Conservation (phyloP, 2,113 vertebrate species). For the Pomatostomus ruficeps region DNA sequence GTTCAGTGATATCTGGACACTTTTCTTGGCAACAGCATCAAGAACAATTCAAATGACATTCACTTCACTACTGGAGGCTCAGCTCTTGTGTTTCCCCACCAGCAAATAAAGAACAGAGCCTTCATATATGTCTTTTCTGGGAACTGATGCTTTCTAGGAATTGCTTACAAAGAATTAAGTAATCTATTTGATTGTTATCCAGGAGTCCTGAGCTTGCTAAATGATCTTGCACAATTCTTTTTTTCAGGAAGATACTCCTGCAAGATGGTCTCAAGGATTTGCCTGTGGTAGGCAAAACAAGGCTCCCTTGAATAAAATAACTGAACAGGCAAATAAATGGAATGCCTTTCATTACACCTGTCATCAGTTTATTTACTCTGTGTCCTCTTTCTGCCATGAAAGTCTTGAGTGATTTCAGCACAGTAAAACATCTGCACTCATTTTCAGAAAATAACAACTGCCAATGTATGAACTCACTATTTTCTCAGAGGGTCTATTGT, state of each 20-base stretch:
- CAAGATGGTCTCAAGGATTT: not conserved
- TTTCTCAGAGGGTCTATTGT: constrained; percentile 35
- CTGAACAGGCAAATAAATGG: not conserved
- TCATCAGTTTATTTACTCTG: constrained; percentile 38
- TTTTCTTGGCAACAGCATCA: not conserved
- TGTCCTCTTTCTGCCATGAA: constrained; percentile 38
- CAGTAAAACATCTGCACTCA: constrained; percentile 45
- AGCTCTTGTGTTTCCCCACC: not conserved
- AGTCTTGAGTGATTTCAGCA: constrained; percentile 42
- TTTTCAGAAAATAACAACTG: constrained; percentile 44
- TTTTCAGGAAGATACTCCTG: not conserved
- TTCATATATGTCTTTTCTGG: not conserved
- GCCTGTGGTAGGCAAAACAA: constrained; percentile 20
- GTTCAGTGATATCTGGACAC: not conserved
- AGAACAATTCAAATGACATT: not conserved
- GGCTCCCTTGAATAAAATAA: constrained; percentile 1
- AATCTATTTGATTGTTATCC: constrained; percentile 1
- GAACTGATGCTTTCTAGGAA: constrained; percentile 24
- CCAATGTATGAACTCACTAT: constrained; percentile 46
- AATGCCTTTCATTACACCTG: constrained; percentile 47
- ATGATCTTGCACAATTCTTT: not conserved
- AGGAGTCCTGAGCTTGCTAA: not conserved
- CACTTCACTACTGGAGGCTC: not conserved
- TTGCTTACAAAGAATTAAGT: constrained; percentile 9
- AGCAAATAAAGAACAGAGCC: not conserved